Percentiles rank a stretch among this genome's conserved stretches.
phyloP scores from a whole-genome alignment of 2,113 vertebrate species.

The Noturus placidus region DNA sequence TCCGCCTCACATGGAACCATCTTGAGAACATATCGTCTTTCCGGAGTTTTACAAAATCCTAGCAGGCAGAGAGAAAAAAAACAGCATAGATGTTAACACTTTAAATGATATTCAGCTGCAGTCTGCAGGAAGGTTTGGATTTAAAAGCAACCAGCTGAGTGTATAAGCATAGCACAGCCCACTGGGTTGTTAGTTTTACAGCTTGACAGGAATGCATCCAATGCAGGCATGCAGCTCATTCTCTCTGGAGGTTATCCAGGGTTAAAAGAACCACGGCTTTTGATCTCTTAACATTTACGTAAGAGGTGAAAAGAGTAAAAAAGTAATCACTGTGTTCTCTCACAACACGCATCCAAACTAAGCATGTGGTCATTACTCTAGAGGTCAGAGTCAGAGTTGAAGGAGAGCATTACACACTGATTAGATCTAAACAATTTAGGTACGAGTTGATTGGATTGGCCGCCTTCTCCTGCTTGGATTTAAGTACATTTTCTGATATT shows the following conservation, averaged over 20 bases:
- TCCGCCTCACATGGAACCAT: background rate
- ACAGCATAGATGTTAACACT: background rate
- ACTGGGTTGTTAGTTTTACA: background rate
- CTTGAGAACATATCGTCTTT: background rate
- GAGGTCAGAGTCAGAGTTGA: background rate
- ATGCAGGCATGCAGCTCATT: background rate
- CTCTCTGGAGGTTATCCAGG: background rate
- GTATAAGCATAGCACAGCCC: background rate
- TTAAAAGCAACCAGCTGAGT: background rate
- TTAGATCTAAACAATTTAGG: conserved; percentile 31
- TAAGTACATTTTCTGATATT: conserved; percentile 50
- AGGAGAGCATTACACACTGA: conserved; percentile 29
- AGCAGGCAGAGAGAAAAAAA: background rate
- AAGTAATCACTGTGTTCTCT: background rate
- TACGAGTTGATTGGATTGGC: conserved; percentile 43
- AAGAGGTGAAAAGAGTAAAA: background rate
- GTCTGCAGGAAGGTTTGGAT: background rate
- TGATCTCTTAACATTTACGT: background rate
- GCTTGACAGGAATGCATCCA: background rate
- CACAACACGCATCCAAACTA: background rate
- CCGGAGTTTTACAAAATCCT: background rate
- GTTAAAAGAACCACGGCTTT: background rate
- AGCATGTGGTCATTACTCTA: conserved; percentile 12
- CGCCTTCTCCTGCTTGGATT: conserved; percentile 19
- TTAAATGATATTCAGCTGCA: background rate